Base-by-base conservation (phyloP, 2,888 invertebrate species). In the Cosmopolites sordidus region DNA sequence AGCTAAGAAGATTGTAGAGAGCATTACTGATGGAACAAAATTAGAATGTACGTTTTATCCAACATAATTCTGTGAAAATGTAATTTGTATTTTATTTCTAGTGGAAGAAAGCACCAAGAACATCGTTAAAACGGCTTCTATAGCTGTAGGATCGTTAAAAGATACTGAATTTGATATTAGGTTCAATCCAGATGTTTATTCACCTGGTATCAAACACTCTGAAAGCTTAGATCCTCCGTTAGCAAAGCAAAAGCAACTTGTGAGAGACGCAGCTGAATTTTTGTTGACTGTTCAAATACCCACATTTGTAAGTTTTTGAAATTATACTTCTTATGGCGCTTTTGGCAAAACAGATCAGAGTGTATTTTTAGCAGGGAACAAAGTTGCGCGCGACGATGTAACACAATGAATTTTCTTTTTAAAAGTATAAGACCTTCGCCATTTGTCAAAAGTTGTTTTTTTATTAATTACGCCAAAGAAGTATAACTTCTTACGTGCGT, bases 181-280 rank as follows among this genome's bases (percentile, higher is more conserved):
- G 57, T 99, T 99, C 77, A 99, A 99, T 78, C 96, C 98, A 0
- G 99, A 99, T 76, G 94, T 97, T 57, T 98, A 91, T 76, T 97
- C 97, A 8, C 90, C 92, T 1, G 93, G 93, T 48, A 96, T 99
- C 55, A 82, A 80, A 51, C 96, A 97, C 76, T 81, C 83, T 14
- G 84, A 88, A 62, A 84, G 15, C 83, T 85, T 68, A 72, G 83
- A 61, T 78, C 83, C 51, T 81, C 84, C 63, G 9, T 76, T 94
- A 47, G 81, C 84, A 59, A 88, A 87, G 69, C 95, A 98, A 73
- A 83, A 91, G 52, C 89, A 92, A 62, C 79, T 97, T 5, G 91
- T 98, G 1, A 89, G 91, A 72, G 97, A 97, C 73, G 97, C 95
- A 0, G 94, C 96, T 0, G 93, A 96, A 63, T 98, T 96, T 77